phyloP scores from a whole-genome alignment of 2,797 vertebrate genomes.

The Lithobates sylvaticus region DNA sequence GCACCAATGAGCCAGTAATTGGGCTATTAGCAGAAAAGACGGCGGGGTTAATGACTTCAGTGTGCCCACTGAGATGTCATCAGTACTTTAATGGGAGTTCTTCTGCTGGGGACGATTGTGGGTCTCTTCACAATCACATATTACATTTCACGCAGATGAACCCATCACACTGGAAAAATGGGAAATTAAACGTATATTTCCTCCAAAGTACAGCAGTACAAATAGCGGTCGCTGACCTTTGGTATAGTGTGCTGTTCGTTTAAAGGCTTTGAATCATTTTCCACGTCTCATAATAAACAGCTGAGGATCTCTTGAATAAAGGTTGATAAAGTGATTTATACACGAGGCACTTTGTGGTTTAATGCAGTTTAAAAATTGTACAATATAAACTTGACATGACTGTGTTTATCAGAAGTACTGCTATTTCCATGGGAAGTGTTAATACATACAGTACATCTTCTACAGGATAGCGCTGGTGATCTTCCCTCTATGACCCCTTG shows the following conservation, averaged over 20 bases:
- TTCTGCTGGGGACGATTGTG: neutral
- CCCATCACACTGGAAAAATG: slow-evolving; percentile 1
- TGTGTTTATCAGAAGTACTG: too few relatives aligned
- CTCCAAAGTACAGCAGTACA: neutral
- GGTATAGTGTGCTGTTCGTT: neutral
- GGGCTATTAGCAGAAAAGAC: neutral
- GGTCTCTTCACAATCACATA: neutral
- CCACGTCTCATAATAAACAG: neutral
- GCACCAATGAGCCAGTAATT: neutral
- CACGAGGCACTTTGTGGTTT: too few relatives aligned
- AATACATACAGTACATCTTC: too few relatives aligned
- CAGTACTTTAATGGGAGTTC: neutral
- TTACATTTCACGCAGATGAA: neutral
- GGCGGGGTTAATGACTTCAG: neutral
- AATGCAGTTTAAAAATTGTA: too few relatives aligned
- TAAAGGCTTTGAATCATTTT: neutral
- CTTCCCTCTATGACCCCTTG: too few relatives aligned
- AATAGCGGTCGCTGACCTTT: slow-evolving; percentile 20
- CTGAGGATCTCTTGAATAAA: neutral
- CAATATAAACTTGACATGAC: too few relatives aligned
- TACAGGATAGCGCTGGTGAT: too few relatives aligned
- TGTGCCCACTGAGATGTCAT: neutral
- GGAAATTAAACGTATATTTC: slow-evolving; percentile 5
- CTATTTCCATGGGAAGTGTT: too few relatives aligned
- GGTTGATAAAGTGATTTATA: neutral